These are phyloP conservation scores for Tipula confusa DNA, from an alignment of 2,888 invertebrate genomes.

Conservation along the genomic window DNA sequence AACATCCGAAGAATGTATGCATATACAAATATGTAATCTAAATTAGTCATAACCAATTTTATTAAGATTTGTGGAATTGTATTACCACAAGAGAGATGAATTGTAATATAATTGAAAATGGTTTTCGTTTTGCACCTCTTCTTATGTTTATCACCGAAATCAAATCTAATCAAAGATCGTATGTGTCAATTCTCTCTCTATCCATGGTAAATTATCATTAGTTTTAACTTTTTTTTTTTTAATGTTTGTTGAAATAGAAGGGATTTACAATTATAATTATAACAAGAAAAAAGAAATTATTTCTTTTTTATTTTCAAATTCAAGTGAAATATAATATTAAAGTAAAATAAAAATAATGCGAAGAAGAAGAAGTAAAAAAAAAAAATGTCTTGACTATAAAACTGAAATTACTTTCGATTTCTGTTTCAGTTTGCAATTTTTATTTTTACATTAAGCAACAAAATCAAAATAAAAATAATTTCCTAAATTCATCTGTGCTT, in stretches of 20 bases:
- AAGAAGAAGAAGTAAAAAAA: not conserved
- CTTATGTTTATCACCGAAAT: not conserved
- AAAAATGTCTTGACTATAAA: not conserved
- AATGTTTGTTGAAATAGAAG: not conserved
- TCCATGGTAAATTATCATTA: not conserved
- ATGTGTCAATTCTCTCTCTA: not conserved
- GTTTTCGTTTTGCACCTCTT: not conserved
- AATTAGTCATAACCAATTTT: not conserved
- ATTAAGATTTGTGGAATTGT: not conserved
- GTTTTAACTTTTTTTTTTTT: not conserved
- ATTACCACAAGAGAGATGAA: not conserved
- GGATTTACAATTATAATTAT: not conserved
- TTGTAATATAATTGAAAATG: no score
- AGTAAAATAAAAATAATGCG: no score
- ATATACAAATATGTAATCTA: not conserved
- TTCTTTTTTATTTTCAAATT: not conserved
- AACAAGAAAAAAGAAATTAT: not conserved
- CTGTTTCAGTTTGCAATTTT: slow-evolving; percentile 9
- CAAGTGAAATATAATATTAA: not conserved
- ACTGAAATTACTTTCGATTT: slow-evolving; percentile 16
- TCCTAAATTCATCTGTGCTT: not conserved
- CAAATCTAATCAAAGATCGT: not conserved
- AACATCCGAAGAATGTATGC: not conserved
- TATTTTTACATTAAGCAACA: not conserved
- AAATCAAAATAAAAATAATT: not conserved